These are phyloP conservation scores for Colletes collaris DNA, from an alignment of 2,888 invertebrate species.

Conservation along the genomic window DNA sequence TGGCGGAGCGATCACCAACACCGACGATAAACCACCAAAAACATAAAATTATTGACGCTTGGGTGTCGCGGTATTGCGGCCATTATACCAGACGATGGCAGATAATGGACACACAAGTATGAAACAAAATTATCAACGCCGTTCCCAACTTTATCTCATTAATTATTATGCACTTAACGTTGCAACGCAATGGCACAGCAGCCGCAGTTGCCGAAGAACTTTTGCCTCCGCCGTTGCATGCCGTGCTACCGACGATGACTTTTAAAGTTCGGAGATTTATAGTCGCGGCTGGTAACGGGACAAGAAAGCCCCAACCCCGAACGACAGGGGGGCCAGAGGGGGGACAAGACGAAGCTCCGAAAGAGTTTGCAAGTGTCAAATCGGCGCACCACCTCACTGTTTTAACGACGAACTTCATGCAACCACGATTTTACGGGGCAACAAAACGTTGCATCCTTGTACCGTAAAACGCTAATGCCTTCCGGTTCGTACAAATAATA, in stretches of 20 bases:
- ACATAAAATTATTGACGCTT: slow-evolving; percentile 34
- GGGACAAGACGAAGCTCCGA: slow-evolving; percentile 15
- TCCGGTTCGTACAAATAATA: slow-evolving; percentile 74
- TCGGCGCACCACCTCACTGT: slow-evolving; percentile 58
- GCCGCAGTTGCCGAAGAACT: slow-evolving; percentile 43
- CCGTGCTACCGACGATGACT: slow-evolving; percentile 57
- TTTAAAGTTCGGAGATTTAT: slow-evolving; percentile 73
- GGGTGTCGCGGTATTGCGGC: slow-evolving; percentile 36
- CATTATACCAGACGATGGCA: slow-evolving; percentile 42
- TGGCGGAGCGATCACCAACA: background rate
- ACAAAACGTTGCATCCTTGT: slow-evolving; percentile 73
- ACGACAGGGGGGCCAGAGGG: slow-evolving; percentile 5
- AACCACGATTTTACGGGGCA: slow-evolving; percentile 73
- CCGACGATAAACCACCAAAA: slow-evolving; percentile 25
- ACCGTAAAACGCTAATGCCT: slow-evolving; percentile 77
- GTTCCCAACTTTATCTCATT: slow-evolving; percentile 50
- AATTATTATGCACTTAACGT: slow-evolving; percentile 58
- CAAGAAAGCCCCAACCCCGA: slow-evolving; percentile 29
- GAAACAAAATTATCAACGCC: slow-evolving; percentile 56
- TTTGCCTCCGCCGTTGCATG: slow-evolving; percentile 53
- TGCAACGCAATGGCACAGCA: slow-evolving; percentile 8
- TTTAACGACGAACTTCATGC: slow-evolving; percentile 73
- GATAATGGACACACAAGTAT: slow-evolving; percentile 51
- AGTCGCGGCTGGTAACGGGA: slow-evolving; percentile 24
- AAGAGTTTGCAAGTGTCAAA: slow-evolving; percentile 47